Base-by-base conservation (phyloP, 2,888 invertebrate genomes). In the Limenitis camilla region DNA sequence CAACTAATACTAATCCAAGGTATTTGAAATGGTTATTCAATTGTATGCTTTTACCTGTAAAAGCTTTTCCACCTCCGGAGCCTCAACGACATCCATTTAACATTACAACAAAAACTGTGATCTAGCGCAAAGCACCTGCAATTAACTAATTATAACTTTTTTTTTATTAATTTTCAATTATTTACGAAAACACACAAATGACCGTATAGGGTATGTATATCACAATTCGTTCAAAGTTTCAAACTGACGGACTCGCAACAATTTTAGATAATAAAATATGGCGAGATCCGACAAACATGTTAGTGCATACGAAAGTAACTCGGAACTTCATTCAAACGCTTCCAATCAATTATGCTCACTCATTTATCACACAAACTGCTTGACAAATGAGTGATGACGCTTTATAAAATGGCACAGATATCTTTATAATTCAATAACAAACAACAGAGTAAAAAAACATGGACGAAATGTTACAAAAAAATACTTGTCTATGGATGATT, bases 161-260 rank as follows among this genome's bases (percentile, higher is more conserved):
- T n/a, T 65, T 71, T 66, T 64, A 70, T 72, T 72, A 65, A 71
- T 64, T 80, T 80, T 77, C 38, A 47, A 52, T 56, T 40, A 66
- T 72, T 76, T 78, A 81, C 63, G 74, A 81, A 81, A 67, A 78
- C 69, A 74, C 73, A 76, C 81, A 79, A 76, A 72, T 73, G 78
- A 80, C 77, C 19, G 19, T 19, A 19, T 19, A 19, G 1, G 19
- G 1, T 19, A 74, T 73, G 69, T 70, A 69, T 77, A 78, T 78
- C 80, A 78, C 78, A 79, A 66, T 72, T 68, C 62, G 69, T 71
- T 66, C 53, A 53, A 39, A 33, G 39, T 29, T 71, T 66, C 53
- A 53, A 39, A 33, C 41, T 29, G 61, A 48, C 63, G 56, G 56
- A 56, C 60, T 60, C 62, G 61, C 59, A 54, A 43, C 45, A 56